Conservation (phyloP, 2,797 vertebrate genomes). For the Thalassophryne amazonica region DNA sequence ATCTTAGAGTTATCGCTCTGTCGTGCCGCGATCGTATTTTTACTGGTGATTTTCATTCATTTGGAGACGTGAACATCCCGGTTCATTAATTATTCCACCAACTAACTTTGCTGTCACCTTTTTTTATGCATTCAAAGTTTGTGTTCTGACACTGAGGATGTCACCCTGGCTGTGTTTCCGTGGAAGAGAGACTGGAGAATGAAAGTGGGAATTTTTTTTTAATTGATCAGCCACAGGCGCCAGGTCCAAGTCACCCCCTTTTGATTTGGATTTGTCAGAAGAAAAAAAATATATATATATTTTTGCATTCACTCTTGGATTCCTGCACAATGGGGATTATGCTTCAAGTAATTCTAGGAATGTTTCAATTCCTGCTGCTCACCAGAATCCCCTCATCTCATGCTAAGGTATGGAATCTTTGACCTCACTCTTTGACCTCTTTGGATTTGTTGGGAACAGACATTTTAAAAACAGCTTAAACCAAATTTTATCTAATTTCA, state of each 20-base stretch:
- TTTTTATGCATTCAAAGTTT: too few relatives aligned
- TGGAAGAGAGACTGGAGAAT: conserved; percentile 52
- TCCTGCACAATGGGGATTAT: conserved; percentile 82
- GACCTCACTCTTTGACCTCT: too few relatives aligned
- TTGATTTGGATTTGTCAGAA: conserved; percentile 62
- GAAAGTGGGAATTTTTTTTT: conserved; percentile 45
- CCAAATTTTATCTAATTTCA: too few relatives aligned
- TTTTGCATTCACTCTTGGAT: conserved; percentile 60
- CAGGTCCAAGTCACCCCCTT: conserved; percentile 4
- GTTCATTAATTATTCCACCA: too few relatives aligned
- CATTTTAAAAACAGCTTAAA: too few relatives aligned
- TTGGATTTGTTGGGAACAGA: too few relatives aligned
- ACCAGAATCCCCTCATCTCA: conserved; percentile 77
- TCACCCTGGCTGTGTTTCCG: conserved; percentile 51
- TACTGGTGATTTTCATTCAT: too few relatives aligned
- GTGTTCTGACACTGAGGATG: conserved; percentile 38
- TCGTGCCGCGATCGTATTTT: too few relatives aligned
- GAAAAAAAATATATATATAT: too few relatives aligned
- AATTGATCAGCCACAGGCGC: conserved; percentile 32
- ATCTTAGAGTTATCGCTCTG: too few relatives aligned
- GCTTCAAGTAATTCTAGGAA: conserved; percentile 84
- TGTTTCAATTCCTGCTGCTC: conserved; percentile 84
- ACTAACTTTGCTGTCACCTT: too few relatives aligned
- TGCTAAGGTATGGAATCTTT: conserved; percentile 72
- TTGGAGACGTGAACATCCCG: too few relatives aligned